Conservation (phyloP, 2,113 vertebrate species). For the Saimiri boliviensis region DNA sequence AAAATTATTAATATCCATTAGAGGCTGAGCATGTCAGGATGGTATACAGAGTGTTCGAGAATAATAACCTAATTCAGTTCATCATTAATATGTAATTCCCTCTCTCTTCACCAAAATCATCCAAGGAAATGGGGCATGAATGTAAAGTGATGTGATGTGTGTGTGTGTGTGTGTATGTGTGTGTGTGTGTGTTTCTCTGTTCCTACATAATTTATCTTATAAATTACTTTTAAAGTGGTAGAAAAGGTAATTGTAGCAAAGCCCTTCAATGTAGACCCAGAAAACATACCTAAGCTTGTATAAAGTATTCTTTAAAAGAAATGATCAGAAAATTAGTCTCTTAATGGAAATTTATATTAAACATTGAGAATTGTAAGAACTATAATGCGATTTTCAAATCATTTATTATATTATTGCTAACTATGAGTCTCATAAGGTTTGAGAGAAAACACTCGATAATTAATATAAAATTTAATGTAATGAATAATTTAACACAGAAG, state of each 20-base stretch:
- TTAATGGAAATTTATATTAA: slow-evolving; percentile 15
- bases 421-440: not conserved
- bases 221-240: not conserved
- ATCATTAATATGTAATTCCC: not conserved
- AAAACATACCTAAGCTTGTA: not conserved
- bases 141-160: not conserved
- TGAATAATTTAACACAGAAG: not conserved
- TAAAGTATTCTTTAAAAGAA: not conserved
- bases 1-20: not conserved
- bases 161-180: too few species aligned
- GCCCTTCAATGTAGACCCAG: not conserved
- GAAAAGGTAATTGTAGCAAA: not conserved
- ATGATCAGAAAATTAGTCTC: not conserved
- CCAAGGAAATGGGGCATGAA: not conserved
- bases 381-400: not conserved
- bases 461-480: not conserved
- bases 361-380: not conserved
- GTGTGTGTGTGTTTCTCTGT: not conserved
- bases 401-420: not conserved
- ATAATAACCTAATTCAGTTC: not conserved
- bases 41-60: not conserved
- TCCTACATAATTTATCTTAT: not conserved
- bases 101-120: not conserved
- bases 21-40: accelerated
- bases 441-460: not conserved